Percentiles rank a stretch among this genome's conserved stretches.
phyloP scores from a whole-genome alignment of 1,140 invertebrate species.

The Harpegnathos saltator region DNA sequence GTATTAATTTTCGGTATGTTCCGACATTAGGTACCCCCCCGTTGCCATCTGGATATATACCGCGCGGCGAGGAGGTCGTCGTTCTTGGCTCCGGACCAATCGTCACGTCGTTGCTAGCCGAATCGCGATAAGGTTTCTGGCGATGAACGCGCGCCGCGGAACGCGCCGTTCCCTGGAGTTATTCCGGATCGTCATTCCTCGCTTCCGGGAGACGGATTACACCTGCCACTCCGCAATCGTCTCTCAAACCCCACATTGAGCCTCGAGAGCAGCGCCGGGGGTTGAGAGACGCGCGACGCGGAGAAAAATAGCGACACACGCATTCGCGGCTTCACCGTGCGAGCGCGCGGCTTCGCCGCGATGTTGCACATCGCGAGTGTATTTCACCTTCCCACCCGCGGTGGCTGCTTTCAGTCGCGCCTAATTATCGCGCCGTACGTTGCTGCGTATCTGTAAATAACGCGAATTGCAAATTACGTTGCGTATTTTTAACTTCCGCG shows the following conservation, averaged over 20 bases:
- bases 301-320: not conserved
- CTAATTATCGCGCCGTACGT: too few relatives aligned
- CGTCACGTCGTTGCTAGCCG: constrained; percentile 72
- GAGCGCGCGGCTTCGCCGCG: too few relatives aligned
- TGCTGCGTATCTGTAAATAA: too few relatives aligned
- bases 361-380: too few relatives aligned
- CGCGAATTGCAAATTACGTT: too few relatives aligned
- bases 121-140: constrained; percentile 83
- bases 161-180: constrained; percentile 79
- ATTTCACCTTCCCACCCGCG: too few relatives aligned
- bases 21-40: constrained; percentile 68
- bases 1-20: constrained; percentile 70
- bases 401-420: too few relatives aligned
- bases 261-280: not conserved
- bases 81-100: constrained; percentile 83
- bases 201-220: constrained; percentile 74
- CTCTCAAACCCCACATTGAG: constrained; percentile 36
- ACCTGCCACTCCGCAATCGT: constrained; percentile 67
- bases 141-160: constrained; percentile 73
- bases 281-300: not conserved
- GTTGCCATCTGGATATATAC: constrained; percentile 73
- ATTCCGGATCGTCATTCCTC: constrained; percentile 79
- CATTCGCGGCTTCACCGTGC: too few relatives aligned
- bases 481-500: too few relatives aligned
- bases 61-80: constrained; percentile 67